Percentiles rank a stretch among this genome's conserved stretches.
Conservation (phyloP, 1,140 invertebrate genomes). For the Palaemon carinicauda region DNA sequence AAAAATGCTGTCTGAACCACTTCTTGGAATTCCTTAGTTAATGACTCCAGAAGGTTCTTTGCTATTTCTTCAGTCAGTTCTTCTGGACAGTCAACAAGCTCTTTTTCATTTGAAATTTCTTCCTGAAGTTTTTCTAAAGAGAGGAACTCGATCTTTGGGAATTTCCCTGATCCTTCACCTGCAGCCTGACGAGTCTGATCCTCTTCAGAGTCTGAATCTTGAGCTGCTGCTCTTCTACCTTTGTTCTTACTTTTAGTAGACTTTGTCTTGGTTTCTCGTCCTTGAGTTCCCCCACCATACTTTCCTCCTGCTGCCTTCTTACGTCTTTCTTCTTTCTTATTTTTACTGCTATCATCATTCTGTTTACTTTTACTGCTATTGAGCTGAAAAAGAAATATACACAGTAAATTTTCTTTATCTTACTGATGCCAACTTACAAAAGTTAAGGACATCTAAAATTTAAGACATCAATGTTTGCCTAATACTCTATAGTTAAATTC, state of each 20-base stretch:
- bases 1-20: constrained; percentile 75
- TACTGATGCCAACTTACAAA: no score
- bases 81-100: constrained; percentile 66
- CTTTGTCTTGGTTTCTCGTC: constrained; percentile 94
- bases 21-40: constrained; percentile 66
- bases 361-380: constrained; percentile 61
- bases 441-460: no score
- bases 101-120: constrained; percentile 71
- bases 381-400: constrained; percentile 52
- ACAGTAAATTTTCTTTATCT: not conserved
- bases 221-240: constrained; percentile 71
- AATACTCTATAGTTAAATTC: no score
- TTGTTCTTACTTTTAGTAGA: constrained; percentile 79
- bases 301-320: constrained; percentile 88
- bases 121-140: constrained; percentile 75
- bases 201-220: constrained; percentile 64
- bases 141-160: constrained; percentile 72
- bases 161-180: constrained; percentile 66
- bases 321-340: constrained; percentile 84
- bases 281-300: constrained; percentile 88
- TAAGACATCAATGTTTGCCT: no score
- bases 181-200: constrained; percentile 61
- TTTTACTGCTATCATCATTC: constrained; percentile 68
- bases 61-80: constrained; percentile 66
- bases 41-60: constrained; percentile 60